These are phyloP conservation scores for Cheilosia variabilis DNA, from an alignment of 2,888 invertebrate species.

Conservation along the genomic window DNA sequence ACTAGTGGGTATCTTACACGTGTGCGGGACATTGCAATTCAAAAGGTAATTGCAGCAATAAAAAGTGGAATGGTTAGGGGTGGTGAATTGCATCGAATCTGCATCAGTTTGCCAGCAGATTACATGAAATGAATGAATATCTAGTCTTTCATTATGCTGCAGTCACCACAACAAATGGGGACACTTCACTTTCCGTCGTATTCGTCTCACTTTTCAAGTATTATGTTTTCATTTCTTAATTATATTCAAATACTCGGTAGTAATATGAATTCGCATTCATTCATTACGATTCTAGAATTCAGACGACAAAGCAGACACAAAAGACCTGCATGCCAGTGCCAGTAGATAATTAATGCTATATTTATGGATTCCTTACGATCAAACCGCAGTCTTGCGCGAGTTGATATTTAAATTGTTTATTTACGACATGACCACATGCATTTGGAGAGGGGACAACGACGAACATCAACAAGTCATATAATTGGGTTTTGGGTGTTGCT, in stretches of 20 bases:
- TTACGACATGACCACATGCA: conserved; percentile 50
- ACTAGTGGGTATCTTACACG: conserved; percentile 39
- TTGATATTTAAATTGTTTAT: conserved; percentile 60
- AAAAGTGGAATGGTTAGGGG: neutral
- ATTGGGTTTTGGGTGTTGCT: conserved; percentile 45
- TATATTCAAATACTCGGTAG: conserved; percentile 33
- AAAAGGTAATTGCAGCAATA: conserved; percentile 25
- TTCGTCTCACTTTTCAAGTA: conserved; percentile 9
- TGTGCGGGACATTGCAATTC: conserved; percentile 26
- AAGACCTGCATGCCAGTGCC: conserved; percentile 36
- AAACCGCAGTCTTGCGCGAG: conserved; percentile 47
- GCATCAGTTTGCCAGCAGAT: neutral
- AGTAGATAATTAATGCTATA: conserved; percentile 59
- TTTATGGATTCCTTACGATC: conserved; percentile 52
- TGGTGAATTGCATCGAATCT: conserved; percentile 12
- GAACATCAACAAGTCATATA: conserved; percentile 36
- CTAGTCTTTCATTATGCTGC: neutral
- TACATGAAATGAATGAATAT: too few species aligned
- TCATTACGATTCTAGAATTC: conserved; percentile 11
- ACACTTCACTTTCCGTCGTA: conserved; percentile 49
- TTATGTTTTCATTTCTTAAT: conserved; percentile 19
- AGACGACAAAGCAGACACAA: conserved; percentile 13
- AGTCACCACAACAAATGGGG: neutral
- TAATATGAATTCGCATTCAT: conserved; percentile 32
- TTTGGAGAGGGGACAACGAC: conserved; percentile 15